Base-by-base conservation (phyloP, 64 coral and sea anemone species). In the Pachyseris speciosa region DNA sequence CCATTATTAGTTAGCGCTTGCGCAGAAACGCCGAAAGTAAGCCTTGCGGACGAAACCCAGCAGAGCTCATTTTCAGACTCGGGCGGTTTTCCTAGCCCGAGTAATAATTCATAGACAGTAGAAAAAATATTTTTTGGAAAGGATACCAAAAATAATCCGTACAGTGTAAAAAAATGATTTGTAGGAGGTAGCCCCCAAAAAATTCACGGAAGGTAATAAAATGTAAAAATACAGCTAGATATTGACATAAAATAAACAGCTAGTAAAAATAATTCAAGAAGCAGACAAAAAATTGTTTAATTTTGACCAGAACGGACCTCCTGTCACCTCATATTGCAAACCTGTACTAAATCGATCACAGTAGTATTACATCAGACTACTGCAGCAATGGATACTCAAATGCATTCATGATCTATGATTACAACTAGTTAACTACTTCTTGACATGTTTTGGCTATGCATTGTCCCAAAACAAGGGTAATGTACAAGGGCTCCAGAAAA, bases 381-480 rank as follows among this genome's bases (percentile, higher is more conserved):
- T n/a, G n/a, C n/a, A n/a, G n/a, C n/a, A n/a, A n/a, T n/a, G n/a
- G n/a, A n/a, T n/a, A n/a, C n/a, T n/a, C n/a, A n/a, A n/a, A n/a
- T n/a, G n/a, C n/a, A n/a, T n/a, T n/a, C n/a, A n/a, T n/a, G n/a
- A n/a, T n/a, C n/a, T n/a, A n/a, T n/a, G n/a, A n/a, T n/a, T n/a
- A n/a, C n/a, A n/a, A n/a, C n/a, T 88, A 5, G 77, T 88, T 30
- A 44, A 76, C 52, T 77, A 88, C 42, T 28, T 88, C 4, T 41
- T 44, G 34, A 85, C 20, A 33, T 87, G 84, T 53, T 87, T 74
- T 72, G 67, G 66, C 2, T 87, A 87, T 87, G 84, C 84, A 13
- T 42, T 88, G 12, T 26, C 37, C 2, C 86, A 88, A 75, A 88
- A 88, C 34, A 75, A 75, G 26, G 71, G 32, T 64, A 11, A 88